Percentiles rank a stretch among this genome's conserved stretches.
Evolutionary conservation across 2,888 invertebrate genomes (phyloP).

Genomic region (Blastobasis adustella): DNA sequence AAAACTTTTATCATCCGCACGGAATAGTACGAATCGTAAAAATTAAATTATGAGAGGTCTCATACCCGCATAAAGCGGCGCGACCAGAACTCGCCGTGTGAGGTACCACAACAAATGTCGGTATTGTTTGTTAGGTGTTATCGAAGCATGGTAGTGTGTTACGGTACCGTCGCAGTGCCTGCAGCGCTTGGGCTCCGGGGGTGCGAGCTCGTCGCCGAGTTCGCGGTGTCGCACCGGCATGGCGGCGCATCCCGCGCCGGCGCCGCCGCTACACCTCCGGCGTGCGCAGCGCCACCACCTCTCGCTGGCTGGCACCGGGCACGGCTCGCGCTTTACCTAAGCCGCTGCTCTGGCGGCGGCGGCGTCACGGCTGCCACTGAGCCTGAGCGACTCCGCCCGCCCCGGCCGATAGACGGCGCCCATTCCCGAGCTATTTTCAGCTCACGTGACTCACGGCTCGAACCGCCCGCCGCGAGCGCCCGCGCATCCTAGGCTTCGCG

Average conservation of each 20-base stretch:
- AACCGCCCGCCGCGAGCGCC: conserved; percentile 56
- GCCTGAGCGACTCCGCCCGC: conserved; percentile 61
- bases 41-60: no score
- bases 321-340: conserved; percentile 46
- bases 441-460: conserved; percentile 64
- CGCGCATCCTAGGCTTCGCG: conserved; percentile 57
- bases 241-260: conserved; percentile 74
- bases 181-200: conserved; percentile 92
- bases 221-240: conserved; percentile 76
- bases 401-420: conserved; percentile 73
- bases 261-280: conserved; percentile 57
- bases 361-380: conserved; percentile 70
- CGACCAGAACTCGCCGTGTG: no score
- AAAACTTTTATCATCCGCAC: no score
- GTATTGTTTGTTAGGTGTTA: not conserved
- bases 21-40: no score
- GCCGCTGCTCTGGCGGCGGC: conserved; percentile 66
- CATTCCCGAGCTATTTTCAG: conserved; percentile 65
- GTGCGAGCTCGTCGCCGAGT: conserved; percentile 72
- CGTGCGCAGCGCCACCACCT: conserved; percentile 19
- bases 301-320: conserved; percentile 17
- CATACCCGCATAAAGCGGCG: no score
- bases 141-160: conserved; percentile 5
- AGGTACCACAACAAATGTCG: not conserved
- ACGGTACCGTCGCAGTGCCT: conserved; percentile 91